Evolutionary conservation across 2,797 vertebrate genomes (phyloP), one percentile per base, ranked within the genome.

Genomic region (Iguana delicatissima): DNA sequence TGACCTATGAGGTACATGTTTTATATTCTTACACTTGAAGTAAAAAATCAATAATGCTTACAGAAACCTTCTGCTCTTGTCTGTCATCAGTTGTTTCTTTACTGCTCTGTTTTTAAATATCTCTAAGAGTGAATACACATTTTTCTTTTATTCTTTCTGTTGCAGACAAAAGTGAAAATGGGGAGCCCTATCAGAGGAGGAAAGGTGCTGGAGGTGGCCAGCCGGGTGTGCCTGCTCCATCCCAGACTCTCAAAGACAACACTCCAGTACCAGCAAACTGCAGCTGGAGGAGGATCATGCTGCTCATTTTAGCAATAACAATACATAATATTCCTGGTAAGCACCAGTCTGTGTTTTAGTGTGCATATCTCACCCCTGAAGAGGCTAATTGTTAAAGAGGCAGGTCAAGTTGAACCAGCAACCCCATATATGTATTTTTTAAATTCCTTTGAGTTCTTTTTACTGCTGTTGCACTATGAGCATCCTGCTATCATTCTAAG

Each of bases 291-390:
- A 95, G 99, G 26, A 98, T 99, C 1, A 20, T 97, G 6, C 98
- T 99, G 87, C 97, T 99, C 88, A 99, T 99, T 93, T 96, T 99
- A 1, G 99, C 99, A 6, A 98, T 99, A 94, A 99, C 99, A 94
- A 98, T 99, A 93, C 99, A 99, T 96, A 99, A 99, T 95, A 97
- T 99, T 87, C 99, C 99, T 94, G 99, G 99, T 99, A 86, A 97
- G 98, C 16, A 12, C 24, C 1, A 4, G 4, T 4, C 72, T 80
- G 2, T 77, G 10, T 55, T 62, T 86, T 52, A 72, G 20, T 38
- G 32, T 24, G 7, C 38, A 1, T 32, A 9, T 79, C 59, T 57
- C 10, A 5, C 57, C 46, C 42, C 24, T 77, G 29, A 84, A 67
- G 50, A 84, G 79, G 59, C 29, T 57, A 16, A 38, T 42, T n/a